Base-by-base conservation (phyloP, 2,888 invertebrate genomes). In the Brachypterus glaber region DNA sequence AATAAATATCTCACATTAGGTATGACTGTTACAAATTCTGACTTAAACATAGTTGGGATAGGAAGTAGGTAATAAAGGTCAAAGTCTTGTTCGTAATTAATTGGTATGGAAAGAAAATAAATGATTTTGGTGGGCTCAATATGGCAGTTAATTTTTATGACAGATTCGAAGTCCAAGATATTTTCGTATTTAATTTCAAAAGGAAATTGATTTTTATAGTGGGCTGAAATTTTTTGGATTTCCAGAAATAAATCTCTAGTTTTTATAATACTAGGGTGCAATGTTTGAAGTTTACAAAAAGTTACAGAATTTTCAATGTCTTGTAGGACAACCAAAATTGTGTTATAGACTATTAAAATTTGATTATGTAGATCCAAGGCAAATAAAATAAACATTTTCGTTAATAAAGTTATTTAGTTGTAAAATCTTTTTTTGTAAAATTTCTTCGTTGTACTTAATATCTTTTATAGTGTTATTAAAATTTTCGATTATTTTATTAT, bases 51-150 rank as follows among this genome's bases (percentile, higher is more conserved):
- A n/a, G n/a, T n/a, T n/a, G n/a, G n/a, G n/a, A 41, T 30, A 16
- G 39, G 16, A 26, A 33, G 12, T 29, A 35, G 17, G 21, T 41
- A 30, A 30, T 35, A 41, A 24, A 41, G 17, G 8, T 41, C 34
- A 24, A 29, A 41, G 11, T 40, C 14, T n/a, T 14, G 40, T 35
- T 41, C 41, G 17, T 21, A 41, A 25, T 41, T 27, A 17, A 41
- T 41, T 8, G 41, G 41, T 17, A 41, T 41, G 39, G 39, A 41
- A 33, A 41, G 9, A 15, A 41, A 41, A 30, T 41, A 41, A 25
- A 11, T n/a, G n/a, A n/a, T n/a, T n/a, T n/a, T n/a, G n/a, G n/a
- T n/a, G n/a, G n/a, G n/a, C n/a, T n/a, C n/a, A 16, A 35, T 41
- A 34, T 41, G 41, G 30, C 40, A 41, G 34, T 34, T 41, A 11